Evolutionary conservation across 2,888 invertebrate genomes (phyloP), one percentile per base, ranked within the genome.

Genomic region (Eueremaeus valkanovi): DNA sequence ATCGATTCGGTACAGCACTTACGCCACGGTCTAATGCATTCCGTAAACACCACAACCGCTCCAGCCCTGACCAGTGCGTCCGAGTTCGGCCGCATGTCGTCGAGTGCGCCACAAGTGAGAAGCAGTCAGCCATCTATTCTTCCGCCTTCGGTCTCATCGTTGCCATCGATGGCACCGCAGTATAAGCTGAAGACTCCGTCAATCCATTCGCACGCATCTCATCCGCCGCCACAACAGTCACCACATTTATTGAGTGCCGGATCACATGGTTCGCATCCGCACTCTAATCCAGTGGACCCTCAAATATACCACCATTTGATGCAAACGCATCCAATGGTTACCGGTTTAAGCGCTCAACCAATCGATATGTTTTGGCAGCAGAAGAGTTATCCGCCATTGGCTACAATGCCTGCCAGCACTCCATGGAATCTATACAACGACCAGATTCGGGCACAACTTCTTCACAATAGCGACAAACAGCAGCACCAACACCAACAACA

Each of bases 241-340:
- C 21, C 21, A 24, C 68, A 68, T 68, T 13, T 68, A 13, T 40
- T 68, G n/a, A 36, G n/a, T 36, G 33, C 40, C 11, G 33, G 33
- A 36, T 66, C 63, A 36, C 63, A 36, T 66, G 27, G 27, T 45
- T 45, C 42, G 1, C 42, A 27, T 42, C 45, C 42, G 18, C 70
- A 27, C 36, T 42, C 70, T 16, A 70, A 45, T 42, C 42, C 70
- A 42, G 70, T 70, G 70, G 70, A 70, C 13, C 45, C 70, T 45
- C 66, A 66, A 66, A 3, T 70, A 42, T 70, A 70, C 45, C 70
- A 42, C 24, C 61, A 61, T 8, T 42, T 70, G 24, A 70, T 70
- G 24, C 70, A 42, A 70, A 42, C 70, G 21, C 70, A 70, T 70
- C 70, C 42, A 42, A 70, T 70, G 40, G 70, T 70, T n/a, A 27